Evolutionary conservation across 2,797 vertebrate genomes (phyloP), one percentile per base, ranked within the genome.

Genomic region (Coracias cyanogaster): DNA sequence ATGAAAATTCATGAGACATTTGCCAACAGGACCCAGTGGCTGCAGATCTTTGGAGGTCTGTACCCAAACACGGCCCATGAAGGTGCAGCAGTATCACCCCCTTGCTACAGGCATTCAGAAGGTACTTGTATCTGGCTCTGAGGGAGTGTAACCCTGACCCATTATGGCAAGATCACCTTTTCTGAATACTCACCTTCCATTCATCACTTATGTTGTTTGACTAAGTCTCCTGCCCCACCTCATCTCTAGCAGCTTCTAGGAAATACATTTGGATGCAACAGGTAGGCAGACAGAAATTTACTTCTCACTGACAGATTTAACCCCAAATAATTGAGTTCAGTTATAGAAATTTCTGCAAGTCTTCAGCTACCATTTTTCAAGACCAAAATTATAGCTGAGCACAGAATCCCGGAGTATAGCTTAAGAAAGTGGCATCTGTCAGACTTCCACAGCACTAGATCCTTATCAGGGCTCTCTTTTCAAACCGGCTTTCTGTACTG

Each of bases 1-100:
- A n/a, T 24, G 41, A 37, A 86, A 78, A 26, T 9, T 60, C 20
- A 33, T 0, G 0, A 28, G 31, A n/a, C 17, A 16, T 41, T 70
- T 88, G 28, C 57, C 15, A 4, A 29, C 43, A 61, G 65, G 48
- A 55, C 13, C 3, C 25, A 31, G 9, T 6, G 5, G 3, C 22
- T 78, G 15, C 35, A 48, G 88, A 10, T 35, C 17, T 77, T 15
- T n/a, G 60, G 39, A 66, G 24, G 10, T 55, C 39, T 57, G 31
- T 21, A 54, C 45, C 46, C 48, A 57, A 71, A 70, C 29, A 22
- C 41, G 76, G 21, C 5, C 33, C 31, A 1, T 8, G 57, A 52
- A n/a, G 35, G 11, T 51, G 28, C 26, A 76, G 41, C 29, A 70
- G 35, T 12, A 12, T 22, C 7, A 0, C 7, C 19, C 54, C 31